Percentiles rank a stretch among this genome's conserved stretches.
These are phyloP conservation scores for Poliocrania exsul DNA, from an alignment of 2,797 vertebrate genomes.

Conservation along the genomic window DNA sequence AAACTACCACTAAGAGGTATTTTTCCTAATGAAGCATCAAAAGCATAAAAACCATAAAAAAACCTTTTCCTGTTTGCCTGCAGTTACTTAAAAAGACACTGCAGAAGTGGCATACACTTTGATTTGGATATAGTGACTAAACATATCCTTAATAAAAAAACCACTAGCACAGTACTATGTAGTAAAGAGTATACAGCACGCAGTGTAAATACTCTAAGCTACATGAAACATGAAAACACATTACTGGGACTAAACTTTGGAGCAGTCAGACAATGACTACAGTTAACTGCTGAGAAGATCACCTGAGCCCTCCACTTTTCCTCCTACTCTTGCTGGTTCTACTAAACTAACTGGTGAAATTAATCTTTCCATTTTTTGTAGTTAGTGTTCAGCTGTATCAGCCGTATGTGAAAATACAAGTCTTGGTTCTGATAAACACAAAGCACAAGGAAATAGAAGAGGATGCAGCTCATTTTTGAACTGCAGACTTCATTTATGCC, in stretches of 20 bases:
- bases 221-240: not conserved
- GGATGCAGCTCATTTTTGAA: not conserved
- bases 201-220: not conserved
- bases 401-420: fast-evolving
- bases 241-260: not conserved
- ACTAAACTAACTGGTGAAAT: not conserved
- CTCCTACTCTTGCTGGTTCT: not conserved
- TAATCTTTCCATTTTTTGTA: not conserved
- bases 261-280: not conserved
- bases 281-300: not conserved
- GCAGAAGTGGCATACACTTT: not conserved
- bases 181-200: not conserved
- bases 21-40: not conserved
- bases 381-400: not conserved
- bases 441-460: not conserved
- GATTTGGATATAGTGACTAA: not conserved
- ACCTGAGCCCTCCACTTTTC: not conserved
- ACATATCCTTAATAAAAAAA: not conserved
- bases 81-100: not conserved
- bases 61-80: not conserved
- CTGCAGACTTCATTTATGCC: not conserved
- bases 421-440: not conserved
- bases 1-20: not conserved
- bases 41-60: not conserved
- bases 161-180: not conserved